Base-by-base conservation (phyloP, 2,113 vertebrate genomes). In the Brachirus orientalis region DNA sequence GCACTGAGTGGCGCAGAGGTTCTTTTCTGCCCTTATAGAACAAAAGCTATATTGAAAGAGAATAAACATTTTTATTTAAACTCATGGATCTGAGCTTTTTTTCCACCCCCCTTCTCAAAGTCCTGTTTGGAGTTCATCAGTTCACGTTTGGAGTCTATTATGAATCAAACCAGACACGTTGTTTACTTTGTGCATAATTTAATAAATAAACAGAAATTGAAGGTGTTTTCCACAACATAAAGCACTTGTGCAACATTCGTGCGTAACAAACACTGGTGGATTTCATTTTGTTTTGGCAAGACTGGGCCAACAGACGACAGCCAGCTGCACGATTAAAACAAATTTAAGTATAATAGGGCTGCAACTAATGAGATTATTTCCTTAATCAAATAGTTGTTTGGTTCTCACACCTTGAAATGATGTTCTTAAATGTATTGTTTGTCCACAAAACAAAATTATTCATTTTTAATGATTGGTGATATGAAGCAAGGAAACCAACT, bases 61-160 rank as follows among this genome's bases (percentile, higher is more conserved):
- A 92, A 92, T 91, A 91, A 91, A 91, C 75, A 70, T 92, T 93
- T 91, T 92, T 92, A 92, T 89, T 88, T 91, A 88, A 90, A 80
- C 33, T 3, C 40, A 28, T 28, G 65, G 69, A 53, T 79, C 38
- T 28, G 37, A 47, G n/a, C 13, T 48, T 63, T 70, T 38, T 13
- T 74, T 65, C 17, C 9, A n/a, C n/a, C n/a, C n/a, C n/a, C n/a
- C n/a, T n/a, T n/a, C 10, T 47, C 45, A 12, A 40, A 38, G 37
- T 38, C 37, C 6, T 38, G 9, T 40, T 40, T 40, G 2, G 12
- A 8, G 3, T 10, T 40, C 38, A 40, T 37, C 36, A 7, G 6
- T 37, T 37, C 10, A 6, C 36, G 6, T 10, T 37, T 37, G n/a
- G n/a, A n/a, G n/a, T n/a, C n/a, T n/a, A n/a, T n/a, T n/a, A n/a